Conservation (phyloP, 2,797 vertebrate species). For the Schizopygopsis pylzovi region DNA sequence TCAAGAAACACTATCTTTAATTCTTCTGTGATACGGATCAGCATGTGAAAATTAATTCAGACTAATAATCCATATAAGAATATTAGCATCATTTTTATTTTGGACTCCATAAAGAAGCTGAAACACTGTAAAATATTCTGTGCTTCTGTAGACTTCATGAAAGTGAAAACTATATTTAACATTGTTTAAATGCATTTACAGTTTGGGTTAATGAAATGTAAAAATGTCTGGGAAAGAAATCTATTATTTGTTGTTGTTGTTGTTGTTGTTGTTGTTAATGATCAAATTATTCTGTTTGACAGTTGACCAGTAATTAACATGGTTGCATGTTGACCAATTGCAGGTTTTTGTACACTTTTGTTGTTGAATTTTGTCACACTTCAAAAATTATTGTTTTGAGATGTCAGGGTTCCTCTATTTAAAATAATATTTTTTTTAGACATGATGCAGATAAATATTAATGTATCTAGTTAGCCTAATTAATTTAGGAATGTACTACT, state of each 20-base stretch:
- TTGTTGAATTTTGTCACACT: neutral
- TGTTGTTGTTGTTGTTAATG: neutral
- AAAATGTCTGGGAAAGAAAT: neutral
- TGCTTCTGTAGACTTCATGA: neutral
- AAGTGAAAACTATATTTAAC: neutral
- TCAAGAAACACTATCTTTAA: neutral
- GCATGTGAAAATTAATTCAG: neutral
- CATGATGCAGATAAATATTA: neutral
- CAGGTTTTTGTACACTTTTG: neutral
- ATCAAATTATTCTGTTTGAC: neutral
- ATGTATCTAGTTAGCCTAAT: neutral
- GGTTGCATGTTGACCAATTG: neutral
- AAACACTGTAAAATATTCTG: neutral
- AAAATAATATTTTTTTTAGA: conserved; percentile 4
- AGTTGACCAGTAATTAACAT: neutral
- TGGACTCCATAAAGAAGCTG: neutral
- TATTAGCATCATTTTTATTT: neutral
- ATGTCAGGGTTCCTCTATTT: neutral
- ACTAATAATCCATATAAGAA: neutral
- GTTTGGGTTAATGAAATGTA: neutral
- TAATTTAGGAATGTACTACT: neutral
- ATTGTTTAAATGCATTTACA: neutral
- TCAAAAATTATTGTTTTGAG: neutral
- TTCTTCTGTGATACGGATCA: neutral
- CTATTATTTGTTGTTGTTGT: neutral